Conservation (phyloP, 2,113 vertebrate genomes). For the Zosterops pallidus region DNA sequence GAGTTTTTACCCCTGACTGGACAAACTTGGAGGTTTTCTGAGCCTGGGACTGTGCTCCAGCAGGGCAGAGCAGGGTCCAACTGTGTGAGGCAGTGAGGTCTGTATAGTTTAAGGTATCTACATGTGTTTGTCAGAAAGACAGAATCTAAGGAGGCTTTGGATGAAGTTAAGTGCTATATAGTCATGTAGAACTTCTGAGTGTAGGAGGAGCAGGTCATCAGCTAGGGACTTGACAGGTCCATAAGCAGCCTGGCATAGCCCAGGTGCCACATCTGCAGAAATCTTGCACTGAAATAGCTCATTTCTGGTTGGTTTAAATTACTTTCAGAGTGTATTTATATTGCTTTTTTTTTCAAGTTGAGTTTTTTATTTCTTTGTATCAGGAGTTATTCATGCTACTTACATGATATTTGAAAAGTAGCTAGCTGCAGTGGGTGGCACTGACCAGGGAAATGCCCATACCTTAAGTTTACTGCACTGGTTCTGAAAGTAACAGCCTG, state of each 20-base stretch:
- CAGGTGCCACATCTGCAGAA: background rate
- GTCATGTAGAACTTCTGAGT: background rate
- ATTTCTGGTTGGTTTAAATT: background rate
- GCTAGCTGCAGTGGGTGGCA: background rate
- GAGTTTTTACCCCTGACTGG: background rate
- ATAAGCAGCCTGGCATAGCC: background rate
- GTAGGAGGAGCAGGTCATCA: background rate
- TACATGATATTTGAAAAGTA: background rate
- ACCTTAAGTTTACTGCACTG: background rate
- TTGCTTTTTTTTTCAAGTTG: background rate
- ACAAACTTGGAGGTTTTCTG: background rate
- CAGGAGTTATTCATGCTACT: background rate
- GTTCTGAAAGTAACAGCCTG: constrained; percentile 56
- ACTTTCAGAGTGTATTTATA: background rate
- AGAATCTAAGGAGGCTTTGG: background rate
- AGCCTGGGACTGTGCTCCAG: background rate
- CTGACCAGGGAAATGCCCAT: background rate
- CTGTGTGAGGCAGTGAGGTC: background rate
- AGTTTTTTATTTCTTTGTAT: background rate
- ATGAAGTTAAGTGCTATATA: background rate
- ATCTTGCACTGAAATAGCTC: background rate
- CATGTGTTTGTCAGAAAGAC: background rate
- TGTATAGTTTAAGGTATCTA: background rate
- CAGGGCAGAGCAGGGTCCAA: background rate
- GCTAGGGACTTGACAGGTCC: background rate